These are phyloP conservation scores for Eumacrocentrus americanus DNA, from an alignment of 2,888 invertebrate species.

Conservation along the genomic window DNA sequence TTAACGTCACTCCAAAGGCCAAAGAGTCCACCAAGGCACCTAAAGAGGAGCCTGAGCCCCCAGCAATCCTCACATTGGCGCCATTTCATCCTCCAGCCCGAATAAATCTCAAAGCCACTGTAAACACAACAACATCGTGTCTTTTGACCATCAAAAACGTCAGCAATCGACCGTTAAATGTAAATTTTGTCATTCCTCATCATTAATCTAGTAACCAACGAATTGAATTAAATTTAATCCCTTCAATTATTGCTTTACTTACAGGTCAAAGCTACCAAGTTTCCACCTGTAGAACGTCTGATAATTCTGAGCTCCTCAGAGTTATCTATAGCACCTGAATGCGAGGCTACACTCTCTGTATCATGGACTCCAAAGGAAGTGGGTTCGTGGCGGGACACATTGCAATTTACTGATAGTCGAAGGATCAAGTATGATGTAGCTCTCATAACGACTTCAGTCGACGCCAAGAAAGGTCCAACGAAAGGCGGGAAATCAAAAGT, in stretches of 20 bases:
- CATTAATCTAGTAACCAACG: neutral
- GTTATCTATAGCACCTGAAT: conserved; percentile 65
- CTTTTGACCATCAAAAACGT: conserved; percentile 44
- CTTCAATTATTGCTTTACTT: conserved; percentile 29
- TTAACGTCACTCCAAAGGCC: conserved; percentile 35
- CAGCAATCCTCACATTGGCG: conserved; percentile 43
- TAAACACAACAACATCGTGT: conserved; percentile 40
- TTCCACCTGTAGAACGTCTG: conserved; percentile 66
- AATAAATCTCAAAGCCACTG: conserved; percentile 44
- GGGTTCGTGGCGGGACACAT: conserved; percentile 68
- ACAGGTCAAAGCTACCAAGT: conserved; percentile 64
- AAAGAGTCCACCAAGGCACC: conserved; percentile 21
- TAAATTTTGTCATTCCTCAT: conserved; percentile 32
- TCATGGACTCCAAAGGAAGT: conserved; percentile 70
- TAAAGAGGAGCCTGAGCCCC: conserved; percentile 20
- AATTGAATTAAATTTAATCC: neutral
- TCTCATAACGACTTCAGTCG: conserved; percentile 39
- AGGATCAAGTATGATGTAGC: conserved; percentile 72
- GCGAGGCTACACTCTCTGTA: conserved; percentile 66
- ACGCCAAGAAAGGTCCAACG: conserved; percentile 23
- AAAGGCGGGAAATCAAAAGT: conserved; percentile 24
- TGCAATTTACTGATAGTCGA: conserved; percentile 69
- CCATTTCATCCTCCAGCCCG: conserved; percentile 52
- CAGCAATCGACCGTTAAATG: conserved; percentile 39
- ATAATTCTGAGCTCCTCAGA: conserved; percentile 67